Evolutionary conservation across 2,113 vertebrate species (phyloP), one percentile per base, ranked within the genome.

Genomic region (Riparia riparia): DNA sequence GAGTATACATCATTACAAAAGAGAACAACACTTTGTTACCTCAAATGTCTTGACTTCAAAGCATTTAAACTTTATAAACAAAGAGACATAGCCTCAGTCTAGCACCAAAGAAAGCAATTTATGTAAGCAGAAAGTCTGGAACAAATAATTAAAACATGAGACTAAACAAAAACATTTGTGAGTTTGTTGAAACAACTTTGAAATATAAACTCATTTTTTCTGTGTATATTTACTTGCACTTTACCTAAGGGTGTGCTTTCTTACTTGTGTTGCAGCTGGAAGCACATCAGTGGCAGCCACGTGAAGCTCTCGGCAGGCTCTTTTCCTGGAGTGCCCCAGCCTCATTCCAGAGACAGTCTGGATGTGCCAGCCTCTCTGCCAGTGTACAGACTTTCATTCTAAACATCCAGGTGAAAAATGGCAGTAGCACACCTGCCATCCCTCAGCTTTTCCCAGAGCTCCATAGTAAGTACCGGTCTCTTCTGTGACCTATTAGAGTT

Each of bases 141-240:
- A 86, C 78, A 92, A 95, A 93, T 93, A 96, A 92, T 93, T 90
- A 94, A 88, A 93, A 77, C 93, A 86, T 42, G 51, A 96, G 91
- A 96, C 91, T 93, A 95, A 96, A 95, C 82, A 97, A 94, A 97
- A 93, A 87, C 77, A 91, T 57, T 96, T 85, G 70, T 44, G 65
- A 86, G 90, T 86, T 86, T 93, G 80, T 78, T 88, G 90, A 88
- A 95, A 90, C 66, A 87, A 72, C 82, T 84, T 73, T 60, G 82
- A 91, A 93, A 83, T 66, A 54, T 66, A 90, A 85, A 84, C 73
- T 87, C 6, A 3, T 93, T 78, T 89, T 93, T 77, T 65, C 31
- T 79, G 68, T 28, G 81, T 50, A 5, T 88, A 81, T 91, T 91
- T 91, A 78, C 85, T 92, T 83, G 88, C 77, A 65, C 84, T 92